phyloP scores from a whole-genome alignment of 2,888 invertebrate genomes.

The Agrochola circellaris region DNA sequence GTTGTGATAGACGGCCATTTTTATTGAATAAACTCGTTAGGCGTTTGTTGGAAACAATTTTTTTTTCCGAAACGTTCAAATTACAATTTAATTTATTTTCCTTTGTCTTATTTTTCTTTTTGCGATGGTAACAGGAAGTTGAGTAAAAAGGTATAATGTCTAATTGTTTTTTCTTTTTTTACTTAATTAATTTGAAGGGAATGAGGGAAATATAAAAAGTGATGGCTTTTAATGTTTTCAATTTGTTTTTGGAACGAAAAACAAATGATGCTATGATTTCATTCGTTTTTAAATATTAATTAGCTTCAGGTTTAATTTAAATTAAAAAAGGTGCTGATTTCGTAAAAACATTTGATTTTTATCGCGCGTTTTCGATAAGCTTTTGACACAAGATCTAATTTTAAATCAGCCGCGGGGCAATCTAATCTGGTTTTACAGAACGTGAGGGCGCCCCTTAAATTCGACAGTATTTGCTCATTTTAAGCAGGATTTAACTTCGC shows the following conservation, averaged over 20 bases:
- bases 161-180: constrained; percentile 64
- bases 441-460: constrained; percentile 7
- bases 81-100: constrained; percentile 70
- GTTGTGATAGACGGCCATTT: constrained; percentile 56
- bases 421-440: constrained; percentile 26
- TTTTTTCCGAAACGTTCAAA: constrained; percentile 65
- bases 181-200: constrained; percentile 58
- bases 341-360: not conserved
- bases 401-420: constrained; percentile 40
- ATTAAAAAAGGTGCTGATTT: constrained; percentile 7
- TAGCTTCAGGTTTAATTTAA: constrained; percentile 4
- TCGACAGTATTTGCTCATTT: constrained; percentile 39
- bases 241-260: constrained; percentile 24
- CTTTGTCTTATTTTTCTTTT: constrained; percentile 64
- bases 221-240: constrained; percentile 34
- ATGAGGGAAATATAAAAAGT: constrained; percentile 22
- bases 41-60: constrained; percentile 66
- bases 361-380: constrained; percentile 8
- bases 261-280: constrained; percentile 19
- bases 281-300: constrained; percentile 5
- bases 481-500: constrained; percentile 14
- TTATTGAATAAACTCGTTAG: constrained; percentile 71
- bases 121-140: constrained; percentile 60
- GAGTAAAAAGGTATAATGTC: constrained; percentile 61
- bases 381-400: constrained; percentile 30